Percentiles rank a stretch among this genome's conserved stretches.
These are phyloP conservation scores for Eubasilissa splendida DNA, from an alignment of 2,888 invertebrate genomes.

Conservation along the genomic window DNA sequence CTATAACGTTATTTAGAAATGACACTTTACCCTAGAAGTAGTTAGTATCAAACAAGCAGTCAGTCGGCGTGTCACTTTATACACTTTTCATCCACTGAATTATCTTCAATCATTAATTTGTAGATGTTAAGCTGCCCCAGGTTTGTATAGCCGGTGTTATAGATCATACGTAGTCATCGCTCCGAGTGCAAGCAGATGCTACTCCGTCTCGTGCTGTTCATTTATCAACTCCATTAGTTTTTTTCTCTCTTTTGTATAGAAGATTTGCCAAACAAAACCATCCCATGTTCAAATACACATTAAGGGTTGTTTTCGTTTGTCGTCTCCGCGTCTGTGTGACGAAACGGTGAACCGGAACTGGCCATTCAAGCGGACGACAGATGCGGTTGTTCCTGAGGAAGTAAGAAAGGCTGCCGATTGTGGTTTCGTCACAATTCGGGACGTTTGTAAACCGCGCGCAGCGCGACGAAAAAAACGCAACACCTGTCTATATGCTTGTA, in stretches of 20 bases:
- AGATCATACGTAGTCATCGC: too few species aligned
- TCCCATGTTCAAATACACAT: background rate
- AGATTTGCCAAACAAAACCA: background rate
- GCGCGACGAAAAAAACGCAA: background rate
- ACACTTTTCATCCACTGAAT: too few species aligned
- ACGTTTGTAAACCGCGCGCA: conserved; percentile 18
- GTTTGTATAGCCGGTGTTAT: too few species aligned
- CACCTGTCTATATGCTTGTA: background rate
- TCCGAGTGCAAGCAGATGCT: conserved; percentile 23
- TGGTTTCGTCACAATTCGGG: conserved; percentile 25
- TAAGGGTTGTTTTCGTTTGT: background rate
- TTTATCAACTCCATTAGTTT: conserved; percentile 47
- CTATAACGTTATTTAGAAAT: too few species aligned
- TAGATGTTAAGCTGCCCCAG: too few species aligned
- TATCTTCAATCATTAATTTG: too few species aligned
- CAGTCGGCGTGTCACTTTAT: too few species aligned
- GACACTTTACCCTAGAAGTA: too few species aligned
- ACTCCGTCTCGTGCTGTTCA: conserved; percentile 54
- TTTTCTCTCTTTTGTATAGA: conserved; percentile 7
- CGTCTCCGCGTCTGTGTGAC: conserved; percentile 31
- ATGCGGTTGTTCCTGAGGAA: conserved; percentile 45
- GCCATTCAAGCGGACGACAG: conserved; percentile 57
- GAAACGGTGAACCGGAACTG: conserved; percentile 57
- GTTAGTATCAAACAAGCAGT: too few species aligned
- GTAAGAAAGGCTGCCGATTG: conserved; percentile 36